Base-by-base conservation (phyloP, 2,797 vertebrate species). In the Smutsia temminckii region DNA sequence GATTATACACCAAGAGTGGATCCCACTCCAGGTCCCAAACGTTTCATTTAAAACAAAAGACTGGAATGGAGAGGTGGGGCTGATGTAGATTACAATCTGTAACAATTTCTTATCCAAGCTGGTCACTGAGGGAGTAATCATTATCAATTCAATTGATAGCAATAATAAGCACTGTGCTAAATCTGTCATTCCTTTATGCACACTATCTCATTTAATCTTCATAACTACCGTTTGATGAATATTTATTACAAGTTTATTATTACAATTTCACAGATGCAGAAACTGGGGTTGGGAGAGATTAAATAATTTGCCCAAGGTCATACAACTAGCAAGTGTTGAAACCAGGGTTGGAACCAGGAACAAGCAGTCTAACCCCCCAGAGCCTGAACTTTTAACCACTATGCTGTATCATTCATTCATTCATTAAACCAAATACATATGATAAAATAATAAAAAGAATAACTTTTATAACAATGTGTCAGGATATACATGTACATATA, bases 351-450 rank as follows among this genome's bases (percentile, higher is more conserved):
- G 46, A 46, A 46, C 46, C 90, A 55, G 77, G 53, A 59, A 68
- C 16, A 66, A 68, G 27, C 46, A 63, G 49, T 59, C 49, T 51
- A 59, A 91, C 37, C 64, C 32, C 51, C 16, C 55, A 64, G 59
- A 71, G 85, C 53, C 74, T 90, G 75, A 61, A 63, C 53, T 85
- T 92, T 89, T 59, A 57, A 71, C 49, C 20, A 57, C 40, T 75
- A 27, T 34, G 42, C 5, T 49, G 0, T 18, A 17, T 64, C 75
- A 89, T 16, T 72, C 37, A 81, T 46, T 27, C 42, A 63, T 46
- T 91, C 89, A 89, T 59, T 68, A 12, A 40, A 72, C 40, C 27
- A 61, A 96, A 72, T 3, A 61, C 37, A 89, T 96, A 90, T 66
- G 14, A 49, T 63, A 81, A 72, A 20, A 81, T 74, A 6, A 27